Conservation (phyloP, 2,888 invertebrate genomes). For the Lapara coniferarum region DNA sequence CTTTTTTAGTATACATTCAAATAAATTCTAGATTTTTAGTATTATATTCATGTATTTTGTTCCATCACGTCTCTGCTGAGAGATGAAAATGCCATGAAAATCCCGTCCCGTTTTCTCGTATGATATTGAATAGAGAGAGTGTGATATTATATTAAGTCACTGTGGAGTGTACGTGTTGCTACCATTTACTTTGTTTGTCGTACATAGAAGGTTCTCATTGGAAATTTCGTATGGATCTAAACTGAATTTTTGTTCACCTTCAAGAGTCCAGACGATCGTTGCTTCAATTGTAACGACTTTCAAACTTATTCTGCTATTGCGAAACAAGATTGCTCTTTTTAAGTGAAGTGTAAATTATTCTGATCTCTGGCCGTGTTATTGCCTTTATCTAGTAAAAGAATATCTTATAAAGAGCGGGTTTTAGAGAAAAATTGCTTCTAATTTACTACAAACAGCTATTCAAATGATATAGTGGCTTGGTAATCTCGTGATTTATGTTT, state of each 20-base stretch:
- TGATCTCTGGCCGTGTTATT: constrained; percentile 14
- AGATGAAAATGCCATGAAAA: constrained; percentile 81
- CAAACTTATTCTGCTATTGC: constrained; percentile 57
- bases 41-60: constrained; percentile 81
- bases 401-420: neutral
- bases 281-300: constrained; percentile 59
- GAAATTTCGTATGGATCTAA: constrained; percentile 65
- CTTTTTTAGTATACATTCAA: constrained; percentile 52
- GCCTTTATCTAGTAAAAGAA: neutral
- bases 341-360: constrained; percentile 36
- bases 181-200: constrained; percentile 69
- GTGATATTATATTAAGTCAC: constrained; percentile 72
- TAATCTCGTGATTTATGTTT: constrained; percentile 2
- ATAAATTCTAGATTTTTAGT: constrained; percentile 73
- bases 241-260: constrained; percentile 69
- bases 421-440: neutral
- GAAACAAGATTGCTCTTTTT: constrained; percentile 42
- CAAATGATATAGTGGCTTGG: too few species aligned
- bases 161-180: constrained; percentile 65
- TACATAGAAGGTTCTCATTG: constrained; percentile 53
- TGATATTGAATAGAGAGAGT: constrained; percentile 61
- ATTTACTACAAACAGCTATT: constrained; percentile 13
- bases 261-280: constrained; percentile 69
- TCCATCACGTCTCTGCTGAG: constrained; percentile 76
- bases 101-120: constrained; percentile 66